Percentiles rank a stretch among this genome's conserved stretches.
Evolutionary conservation across 2,888 invertebrate species (phyloP).

Genomic region (Tachina grossa): DNA sequence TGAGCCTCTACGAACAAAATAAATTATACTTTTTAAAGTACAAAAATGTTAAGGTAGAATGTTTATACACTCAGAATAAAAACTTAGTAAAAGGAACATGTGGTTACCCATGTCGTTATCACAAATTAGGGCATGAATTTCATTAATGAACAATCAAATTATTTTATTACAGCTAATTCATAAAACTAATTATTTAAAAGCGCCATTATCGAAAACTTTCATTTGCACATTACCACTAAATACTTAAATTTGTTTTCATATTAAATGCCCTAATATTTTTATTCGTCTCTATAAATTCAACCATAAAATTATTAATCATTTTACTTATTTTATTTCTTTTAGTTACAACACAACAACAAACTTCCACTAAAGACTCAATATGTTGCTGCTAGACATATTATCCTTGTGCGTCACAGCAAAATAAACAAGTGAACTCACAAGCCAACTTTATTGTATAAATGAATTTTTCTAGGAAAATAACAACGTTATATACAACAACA

Average conservation of each 20-base stretch:
- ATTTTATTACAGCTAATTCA: too few relatives aligned
- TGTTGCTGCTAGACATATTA: slow-evolving; percentile 37
- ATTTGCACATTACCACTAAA: neutral
- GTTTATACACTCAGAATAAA: too few relatives aligned
- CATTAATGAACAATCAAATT: too few relatives aligned
- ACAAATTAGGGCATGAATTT: too few relatives aligned
- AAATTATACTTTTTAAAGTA: too few relatives aligned
- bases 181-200: too few relatives aligned
- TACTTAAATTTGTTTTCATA: neutral
- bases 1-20: too few relatives aligned
- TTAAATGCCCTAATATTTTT: neutral
- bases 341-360: slow-evolving; percentile 42
- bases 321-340: slow-evolving; percentile 24
- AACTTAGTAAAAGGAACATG: too few relatives aligned
- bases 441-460: slow-evolving; percentile 10
- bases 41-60: too few relatives aligned
- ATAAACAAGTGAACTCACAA: slow-evolving; percentile 34
- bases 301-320: slow-evolving; percentile 3
- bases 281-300: neutral
- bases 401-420: slow-evolving; percentile 35
- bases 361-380: slow-evolving; percentile 61
- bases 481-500: slow-evolving; percentile 12
- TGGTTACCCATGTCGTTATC: too few relatives aligned
- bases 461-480: slow-evolving; percentile 27
- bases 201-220: too few relatives aligned